A percentile compares a stretch with the other conserved stretches of the same genome.
Conservation (phyloP, 2,797 vertebrate species). For the Esox masquinongy region DNA sequence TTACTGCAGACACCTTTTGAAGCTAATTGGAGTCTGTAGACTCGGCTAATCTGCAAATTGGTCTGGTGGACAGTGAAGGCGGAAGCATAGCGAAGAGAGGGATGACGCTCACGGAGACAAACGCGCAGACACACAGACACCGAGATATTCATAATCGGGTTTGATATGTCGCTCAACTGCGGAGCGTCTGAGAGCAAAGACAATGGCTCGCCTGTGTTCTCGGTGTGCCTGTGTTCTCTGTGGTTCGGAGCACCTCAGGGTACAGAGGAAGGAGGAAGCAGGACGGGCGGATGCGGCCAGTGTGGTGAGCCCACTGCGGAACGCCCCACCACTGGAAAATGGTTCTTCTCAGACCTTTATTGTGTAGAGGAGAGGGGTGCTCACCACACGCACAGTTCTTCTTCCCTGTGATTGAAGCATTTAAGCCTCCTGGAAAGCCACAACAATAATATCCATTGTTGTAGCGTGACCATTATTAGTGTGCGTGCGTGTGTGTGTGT, state of each 20-base stretch:
- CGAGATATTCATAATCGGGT: constrained; percentile 41
- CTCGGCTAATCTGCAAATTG: background rate
- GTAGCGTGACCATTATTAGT: constrained; percentile 39
- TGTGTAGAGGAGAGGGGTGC: constrained; percentile 52
- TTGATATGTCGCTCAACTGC: constrained; percentile 10
- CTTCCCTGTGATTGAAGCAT: constrained; percentile 57
- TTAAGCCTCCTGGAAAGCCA: constrained; percentile 33
- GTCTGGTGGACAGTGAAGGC: no score
- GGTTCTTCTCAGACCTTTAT: constrained; percentile 61
- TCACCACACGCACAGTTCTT: constrained; percentile 59
- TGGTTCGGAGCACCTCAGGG: constrained; percentile 24
- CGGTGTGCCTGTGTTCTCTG: background rate
- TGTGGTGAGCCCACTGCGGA: constrained; percentile 57
- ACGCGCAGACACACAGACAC: constrained; percentile 38
- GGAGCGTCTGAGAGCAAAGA: constrained; percentile 40
- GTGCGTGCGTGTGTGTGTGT: constrained; percentile 7
- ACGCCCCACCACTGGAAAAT: constrained; percentile 41
- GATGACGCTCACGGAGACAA: constrained; percentile 34
- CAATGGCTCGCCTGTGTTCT: constrained; percentile 50
- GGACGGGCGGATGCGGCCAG: constrained; percentile 57
- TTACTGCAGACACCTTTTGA: no score
- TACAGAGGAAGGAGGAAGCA: constrained; percentile 39
- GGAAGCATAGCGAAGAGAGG: no score
- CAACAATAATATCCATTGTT: constrained; percentile 74
- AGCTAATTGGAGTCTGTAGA: background rate